Conservation (phyloP, 2,113 vertebrate species). For the Cheilinus undulatus region DNA sequence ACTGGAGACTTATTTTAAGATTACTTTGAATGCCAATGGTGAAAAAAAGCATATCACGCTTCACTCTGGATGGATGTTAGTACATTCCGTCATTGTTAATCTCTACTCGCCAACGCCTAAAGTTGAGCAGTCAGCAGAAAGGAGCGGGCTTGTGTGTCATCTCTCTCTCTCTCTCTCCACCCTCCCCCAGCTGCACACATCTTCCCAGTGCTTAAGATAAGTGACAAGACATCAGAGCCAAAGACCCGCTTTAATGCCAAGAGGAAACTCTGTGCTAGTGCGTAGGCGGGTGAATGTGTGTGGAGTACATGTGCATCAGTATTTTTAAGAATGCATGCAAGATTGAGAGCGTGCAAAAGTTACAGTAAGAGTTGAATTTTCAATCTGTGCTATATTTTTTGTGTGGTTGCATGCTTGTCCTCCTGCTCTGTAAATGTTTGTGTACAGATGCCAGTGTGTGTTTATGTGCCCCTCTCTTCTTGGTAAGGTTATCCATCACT, state of each 20-base stretch:
- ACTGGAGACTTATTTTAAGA: constrained; percentile 56
- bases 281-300: constrained; percentile 49
- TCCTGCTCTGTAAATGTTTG: constrained; percentile 40
- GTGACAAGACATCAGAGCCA: constrained; percentile 81
- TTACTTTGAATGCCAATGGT: constrained; percentile 53
- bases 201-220: constrained; percentile 79
- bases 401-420: neutral
- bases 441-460: constrained; percentile 8
- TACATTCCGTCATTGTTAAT: constrained; percentile 74
- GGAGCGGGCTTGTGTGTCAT: constrained; percentile 70
- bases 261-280: constrained; percentile 61
- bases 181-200: constrained; percentile 64
- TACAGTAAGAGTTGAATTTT: constrained; percentile 36
- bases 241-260: constrained; percentile 75
- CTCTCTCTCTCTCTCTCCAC: constrained; percentile 41
- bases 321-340: neutral
- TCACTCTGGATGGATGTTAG: constrained; percentile 64
- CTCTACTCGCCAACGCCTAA: constrained; percentile 67
- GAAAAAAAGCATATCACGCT: constrained; percentile 44
- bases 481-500: constrained; percentile 75
- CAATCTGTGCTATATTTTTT: neutral
- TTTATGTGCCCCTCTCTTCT: constrained; percentile 10
- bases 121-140: constrained; percentile 80
- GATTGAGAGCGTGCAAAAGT: neutral
- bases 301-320: neutral